These are phyloP conservation scores for Caenorhabditis zanzibari DNA, from an alignment of 2,888 invertebrate genomes.

Conservation along the genomic window DNA sequence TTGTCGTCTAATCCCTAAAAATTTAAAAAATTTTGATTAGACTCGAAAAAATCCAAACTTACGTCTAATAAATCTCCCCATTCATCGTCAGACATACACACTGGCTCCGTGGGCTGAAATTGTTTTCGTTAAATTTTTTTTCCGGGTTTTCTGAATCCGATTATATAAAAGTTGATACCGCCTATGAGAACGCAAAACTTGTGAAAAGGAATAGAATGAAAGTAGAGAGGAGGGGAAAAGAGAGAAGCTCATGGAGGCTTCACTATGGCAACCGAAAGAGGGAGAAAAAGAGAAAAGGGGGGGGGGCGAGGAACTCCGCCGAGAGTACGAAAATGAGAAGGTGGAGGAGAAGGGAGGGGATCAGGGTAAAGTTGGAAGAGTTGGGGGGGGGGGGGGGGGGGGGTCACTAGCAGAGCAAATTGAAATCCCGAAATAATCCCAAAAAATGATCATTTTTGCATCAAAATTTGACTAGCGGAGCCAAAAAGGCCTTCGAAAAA, in stretches of 20 bases:
- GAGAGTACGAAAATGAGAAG: neutral
- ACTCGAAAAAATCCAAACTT: neutral
- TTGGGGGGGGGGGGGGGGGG: too few relatives aligned
- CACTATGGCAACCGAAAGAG: constrained; percentile 13
- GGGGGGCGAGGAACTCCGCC: neutral
- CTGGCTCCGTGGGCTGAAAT: neutral
- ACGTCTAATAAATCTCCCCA: constrained; percentile 38
- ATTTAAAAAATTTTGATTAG: neutral
- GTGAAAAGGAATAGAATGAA: neutral
- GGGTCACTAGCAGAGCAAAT: too few relatives aligned
- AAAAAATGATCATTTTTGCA: too few relatives aligned
- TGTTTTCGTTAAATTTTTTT: too few relatives aligned
- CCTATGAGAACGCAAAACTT: too few relatives aligned
- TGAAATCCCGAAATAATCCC: too few relatives aligned
- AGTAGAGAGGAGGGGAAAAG: neutral
- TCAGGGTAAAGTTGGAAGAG: too few relatives aligned
- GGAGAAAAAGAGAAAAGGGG: neutral
- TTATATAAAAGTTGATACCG: too few relatives aligned
- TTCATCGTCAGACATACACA: constrained; percentile 35
- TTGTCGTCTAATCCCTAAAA: constrained; percentile 45
- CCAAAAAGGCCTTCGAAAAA: too few relatives aligned
- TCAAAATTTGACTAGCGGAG: too few relatives aligned
- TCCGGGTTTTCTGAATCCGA: too few relatives aligned
- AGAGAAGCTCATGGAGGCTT: neutral
- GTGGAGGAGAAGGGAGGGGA: neutral